phyloP scores from a whole-genome alignment of 2,113 vertebrate species.

The Capricornis sumatraensis region DNA sequence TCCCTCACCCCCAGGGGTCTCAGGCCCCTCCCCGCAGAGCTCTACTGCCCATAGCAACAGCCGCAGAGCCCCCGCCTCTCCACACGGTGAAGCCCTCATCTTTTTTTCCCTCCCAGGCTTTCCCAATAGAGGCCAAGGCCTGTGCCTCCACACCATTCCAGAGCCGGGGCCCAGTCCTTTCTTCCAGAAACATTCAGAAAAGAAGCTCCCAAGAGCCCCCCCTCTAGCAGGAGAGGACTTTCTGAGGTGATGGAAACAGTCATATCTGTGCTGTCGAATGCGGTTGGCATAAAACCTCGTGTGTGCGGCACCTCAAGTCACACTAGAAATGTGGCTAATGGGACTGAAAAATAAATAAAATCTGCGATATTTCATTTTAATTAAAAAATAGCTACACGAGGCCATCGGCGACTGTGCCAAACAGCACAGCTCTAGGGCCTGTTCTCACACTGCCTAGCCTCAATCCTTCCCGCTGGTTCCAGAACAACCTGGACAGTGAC shows the following conservation, averaged over 20 bases:
- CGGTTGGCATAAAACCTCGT: fast-evolving
- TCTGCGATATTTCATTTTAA: not conserved
- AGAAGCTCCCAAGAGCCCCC: not conserved
- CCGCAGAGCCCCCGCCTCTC: not conserved
- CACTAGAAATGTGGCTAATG: not conserved
- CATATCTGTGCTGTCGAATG: fast-evolving
- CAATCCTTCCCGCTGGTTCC: not conserved
- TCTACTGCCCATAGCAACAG: not conserved
- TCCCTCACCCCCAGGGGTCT: not conserved
- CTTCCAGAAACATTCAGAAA: not conserved
- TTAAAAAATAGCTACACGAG: not conserved
- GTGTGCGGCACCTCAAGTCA: not conserved
- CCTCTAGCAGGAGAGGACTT: not conserved
- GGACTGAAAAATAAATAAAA: not conserved
- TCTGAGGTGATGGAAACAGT: not conserved
- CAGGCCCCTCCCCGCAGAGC: fast-evolving
- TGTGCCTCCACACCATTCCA: not conserved
- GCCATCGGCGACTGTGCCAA: fast-evolving
- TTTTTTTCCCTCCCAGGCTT: not conserved
- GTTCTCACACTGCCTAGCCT: fast-evolving
- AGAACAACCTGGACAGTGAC: fast-evolving
- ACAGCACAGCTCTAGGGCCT: fast-evolving
- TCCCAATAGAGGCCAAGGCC: not conserved
- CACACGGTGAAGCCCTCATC: fast-evolving
- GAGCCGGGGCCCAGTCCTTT: not conserved